Base-by-base conservation (phyloP, 2,888 invertebrate species). In the Subacronicta megacephala region DNA sequence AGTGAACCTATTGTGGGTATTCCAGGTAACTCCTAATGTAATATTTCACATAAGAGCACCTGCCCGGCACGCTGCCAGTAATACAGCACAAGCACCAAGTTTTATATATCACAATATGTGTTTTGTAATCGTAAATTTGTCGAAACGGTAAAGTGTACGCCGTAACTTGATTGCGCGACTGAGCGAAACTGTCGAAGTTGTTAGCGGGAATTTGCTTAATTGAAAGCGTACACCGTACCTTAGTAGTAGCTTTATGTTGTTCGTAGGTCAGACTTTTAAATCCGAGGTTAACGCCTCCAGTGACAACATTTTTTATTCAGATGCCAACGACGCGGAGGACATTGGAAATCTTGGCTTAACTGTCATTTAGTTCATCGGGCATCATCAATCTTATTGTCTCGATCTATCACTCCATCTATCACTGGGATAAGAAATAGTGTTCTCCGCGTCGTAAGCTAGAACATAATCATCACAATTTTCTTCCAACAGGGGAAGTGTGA, bases 1-100 rank as follows among this genome's bases (percentile, higher is more conserved):
- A 87, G 82, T 84, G 86, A 83, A 82, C 84, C 83, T 83, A 76
- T 81, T 81, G 81, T 86, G 84, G 86, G 69, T 89, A 84, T 87
- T 85, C 82, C 92, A 93, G 93, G 92, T 93, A 93, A 91, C 84
- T 85, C 84, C 84, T 87, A 87, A 82, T 84, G 87, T 90, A 90
- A 90, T 93, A 89, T 92, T 92, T 91, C 90, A 92, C 92, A 89
- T 92, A 92, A 87, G 78, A 89, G 94, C 94, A 94, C 94, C 89
- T 93, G 93, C 93, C 92, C 93, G 94, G 93, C 94, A 94, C 94
- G 94, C 94, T 83, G 94, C 94, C 94, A 94, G 94, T 94, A 93
- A 87, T 88, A 85, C 86, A 91, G 94, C 94, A 94, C 94, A 90
- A 90, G 94, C 94, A 94, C 94, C 90, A 92, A 90, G 84, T 94